These are phyloP conservation scores for Triops cancriformis DNA, from an alignment of 1,140 invertebrate genomes.

Conservation along the genomic window DNA sequence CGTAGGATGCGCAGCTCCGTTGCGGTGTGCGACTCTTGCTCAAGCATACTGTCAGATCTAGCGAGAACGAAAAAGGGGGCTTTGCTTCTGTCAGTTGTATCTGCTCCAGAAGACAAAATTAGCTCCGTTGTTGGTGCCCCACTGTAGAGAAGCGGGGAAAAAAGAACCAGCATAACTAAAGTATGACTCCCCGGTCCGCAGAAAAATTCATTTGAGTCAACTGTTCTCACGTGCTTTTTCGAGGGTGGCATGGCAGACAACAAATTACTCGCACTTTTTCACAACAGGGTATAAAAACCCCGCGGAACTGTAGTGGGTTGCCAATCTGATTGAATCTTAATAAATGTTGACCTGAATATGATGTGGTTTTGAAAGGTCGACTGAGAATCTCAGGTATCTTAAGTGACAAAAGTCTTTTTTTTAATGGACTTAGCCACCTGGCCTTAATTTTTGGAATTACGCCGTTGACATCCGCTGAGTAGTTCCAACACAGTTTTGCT, in stretches of 20 bases:
- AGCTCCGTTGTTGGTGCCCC: not conserved
- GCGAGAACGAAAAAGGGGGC: not conserved
- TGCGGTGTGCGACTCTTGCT: not conserved
- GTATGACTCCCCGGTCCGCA: not conserved
- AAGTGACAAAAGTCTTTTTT: too few relatives aligned
- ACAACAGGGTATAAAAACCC: too few relatives aligned
- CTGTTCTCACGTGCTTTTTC: not conserved
- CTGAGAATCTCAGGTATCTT: too few relatives aligned
- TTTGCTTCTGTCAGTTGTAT: not conserved
- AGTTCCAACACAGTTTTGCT: not conserved
- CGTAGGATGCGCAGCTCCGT: not conserved
- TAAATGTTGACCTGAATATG: too few relatives aligned
- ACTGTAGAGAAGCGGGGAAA: not conserved
- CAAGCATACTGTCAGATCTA: not conserved
- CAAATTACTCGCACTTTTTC: not conserved
- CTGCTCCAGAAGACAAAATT: not conserved
- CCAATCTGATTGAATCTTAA: too few relatives aligned
- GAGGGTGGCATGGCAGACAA: not conserved
- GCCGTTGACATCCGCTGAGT: not conserved
- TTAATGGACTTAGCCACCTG: too few relatives aligned
- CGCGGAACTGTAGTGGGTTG: too few relatives aligned
- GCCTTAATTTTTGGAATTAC: too few relatives aligned
- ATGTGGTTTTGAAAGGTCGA: too few relatives aligned
- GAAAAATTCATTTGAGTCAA: constrained; percentile 1
- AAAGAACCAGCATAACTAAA: constrained; percentile 7